Evolutionary conservation across 2,113 vertebrate genomes (phyloP).

Genomic region (Lophura nycthemera): DNA sequence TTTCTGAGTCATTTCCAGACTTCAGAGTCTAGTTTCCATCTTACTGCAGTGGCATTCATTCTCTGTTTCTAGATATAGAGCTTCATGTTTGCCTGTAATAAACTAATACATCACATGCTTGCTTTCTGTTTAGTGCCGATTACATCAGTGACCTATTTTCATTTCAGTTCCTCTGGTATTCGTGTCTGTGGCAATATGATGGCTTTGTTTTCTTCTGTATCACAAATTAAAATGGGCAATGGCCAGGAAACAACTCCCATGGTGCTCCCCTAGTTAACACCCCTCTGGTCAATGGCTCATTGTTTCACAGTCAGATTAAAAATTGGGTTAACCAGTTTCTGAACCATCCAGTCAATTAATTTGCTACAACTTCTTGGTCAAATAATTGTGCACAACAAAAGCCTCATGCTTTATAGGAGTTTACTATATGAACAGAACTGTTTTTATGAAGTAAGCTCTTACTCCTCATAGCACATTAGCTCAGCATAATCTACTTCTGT

Average conservation of each 20-base stretch:
- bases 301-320: background rate
- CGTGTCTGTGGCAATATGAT: background rate
- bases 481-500: background rate
- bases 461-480: background rate
- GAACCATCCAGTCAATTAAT: background rate
- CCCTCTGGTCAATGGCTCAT: background rate
- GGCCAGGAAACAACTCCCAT: background rate
- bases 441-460: background rate
- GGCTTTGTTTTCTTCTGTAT: slow-evolving; percentile 5
- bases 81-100: background rate
- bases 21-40: background rate
- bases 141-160: background rate
- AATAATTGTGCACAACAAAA: background rate
- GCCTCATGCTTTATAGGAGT: background rate
- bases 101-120: background rate
- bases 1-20: background rate
- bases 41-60: background rate
- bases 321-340: background rate
- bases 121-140: slow-evolving; percentile 2
- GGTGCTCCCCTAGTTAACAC: background rate
- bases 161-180: background rate
- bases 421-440: background rate
- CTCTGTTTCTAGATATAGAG: background rate
- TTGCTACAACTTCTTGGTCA: background rate
- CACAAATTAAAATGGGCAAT: background rate